phyloP scores from a whole-genome alignment of 2,113 vertebrate genomes.

The Sturnus vulgaris region DNA sequence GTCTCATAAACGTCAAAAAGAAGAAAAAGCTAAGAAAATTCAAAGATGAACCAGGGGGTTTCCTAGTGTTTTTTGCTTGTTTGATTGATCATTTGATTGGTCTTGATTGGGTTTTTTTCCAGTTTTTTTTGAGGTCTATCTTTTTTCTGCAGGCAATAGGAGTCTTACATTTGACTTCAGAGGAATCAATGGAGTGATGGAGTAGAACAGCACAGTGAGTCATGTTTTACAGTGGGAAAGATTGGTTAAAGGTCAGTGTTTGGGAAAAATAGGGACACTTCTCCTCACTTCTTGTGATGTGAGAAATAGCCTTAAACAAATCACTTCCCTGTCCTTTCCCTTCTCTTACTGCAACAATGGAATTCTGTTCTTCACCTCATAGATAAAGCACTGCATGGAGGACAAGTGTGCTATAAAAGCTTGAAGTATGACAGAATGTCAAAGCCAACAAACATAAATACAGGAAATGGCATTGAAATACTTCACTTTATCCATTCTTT shows the following conservation, averaged over 20 bases:
- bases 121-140: background rate
- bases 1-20: background rate
- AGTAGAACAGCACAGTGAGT: background rate
- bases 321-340: background rate
- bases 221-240: background rate
- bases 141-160: background rate
- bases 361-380: background rate
- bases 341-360: background rate
- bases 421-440: background rate
- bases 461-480: background rate
- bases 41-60: fast-evolving
- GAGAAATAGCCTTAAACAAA: background rate
- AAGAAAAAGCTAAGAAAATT: background rate
- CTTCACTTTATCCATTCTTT: background rate
- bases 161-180: background rate
- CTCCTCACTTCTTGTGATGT: background rate
- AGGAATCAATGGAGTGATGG: background rate
- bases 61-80: fast-evolving
- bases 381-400: background rate
- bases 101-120: background rate
- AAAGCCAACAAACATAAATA: background rate
- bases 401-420: background rate
- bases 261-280: background rate
- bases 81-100: background rate
- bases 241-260: background rate